Base-by-base conservation (phyloP, 2,888 invertebrate genomes). In the Plagodis dolabraria region DNA sequence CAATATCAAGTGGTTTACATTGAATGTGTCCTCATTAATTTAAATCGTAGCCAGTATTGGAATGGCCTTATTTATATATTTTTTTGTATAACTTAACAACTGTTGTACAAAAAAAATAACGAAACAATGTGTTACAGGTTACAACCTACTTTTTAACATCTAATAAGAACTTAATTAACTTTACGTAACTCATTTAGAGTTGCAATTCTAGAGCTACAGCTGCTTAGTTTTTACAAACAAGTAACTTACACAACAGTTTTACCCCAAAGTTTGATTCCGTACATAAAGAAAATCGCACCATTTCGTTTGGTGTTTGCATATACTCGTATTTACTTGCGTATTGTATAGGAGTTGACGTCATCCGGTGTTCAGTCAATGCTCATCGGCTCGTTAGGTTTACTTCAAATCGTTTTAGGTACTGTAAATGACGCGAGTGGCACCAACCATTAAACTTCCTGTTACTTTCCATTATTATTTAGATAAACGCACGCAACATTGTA, bases 401-500 rank as follows among this genome's bases (percentile, higher is more conserved):
- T 55, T 63, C 22, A 38, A 53, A 57, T 47, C 53, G 50, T 60
- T 64, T 47, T 48, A 60, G 52, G 47, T 44, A 53, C 59, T 49
- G 46, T 53, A 53, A 57, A 56, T 57, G 58, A 63, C 51, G 53
- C 43, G 48, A 60, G 54, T 60, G 64, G 58, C 63, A 67, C 47
- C 56, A 60, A 47, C 54, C 48, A 61, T 59, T 66, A 53, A 52
- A 60, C 52, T 60, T 57, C 57, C 47, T 49, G 54, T 53, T 54
- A 66, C 68, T 68, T 68, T 66, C 64, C 61, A 63, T 69, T 69
- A 67, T 62, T 47, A 53, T 67, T 60, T 58, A 38, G 52, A 44
- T 49, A 60, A 57, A 63, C 51, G 57, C 65, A 65, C 60, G 64
- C 62, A 54, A 60, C 52, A 55, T 58, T 57, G 48, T 49, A 47